These are phyloP conservation scores for Micromesistius poutassou DNA, from an alignment of 2,797 vertebrate species.

Conservation along the genomic window DNA sequence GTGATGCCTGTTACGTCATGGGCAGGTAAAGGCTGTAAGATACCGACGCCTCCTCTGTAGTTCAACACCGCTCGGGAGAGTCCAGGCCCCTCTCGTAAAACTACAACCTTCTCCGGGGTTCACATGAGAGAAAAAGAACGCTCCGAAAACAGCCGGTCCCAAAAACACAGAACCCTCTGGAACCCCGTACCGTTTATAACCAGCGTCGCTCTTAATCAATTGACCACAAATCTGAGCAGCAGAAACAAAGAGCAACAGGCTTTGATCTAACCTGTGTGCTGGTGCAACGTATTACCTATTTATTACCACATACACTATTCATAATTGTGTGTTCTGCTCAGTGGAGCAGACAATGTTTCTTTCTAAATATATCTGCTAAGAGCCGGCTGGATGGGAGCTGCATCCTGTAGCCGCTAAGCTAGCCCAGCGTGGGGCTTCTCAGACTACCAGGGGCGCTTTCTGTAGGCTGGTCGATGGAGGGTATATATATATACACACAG, in stretches of 20 bases:
- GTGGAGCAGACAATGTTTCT: slow-evolving; percentile 28
- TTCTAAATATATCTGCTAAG: slow-evolving; percentile 33
- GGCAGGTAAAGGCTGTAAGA: too few relatives aligned
- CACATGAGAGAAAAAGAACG: too few relatives aligned
- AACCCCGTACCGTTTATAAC: background rate
- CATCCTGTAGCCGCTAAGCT: background rate
- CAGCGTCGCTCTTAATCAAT: background rate
- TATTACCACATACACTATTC: slow-evolving; percentile 4
- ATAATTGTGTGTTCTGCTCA: slow-evolving; percentile 23
- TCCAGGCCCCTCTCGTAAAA: too few relatives aligned
- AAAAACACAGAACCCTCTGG: background rate
- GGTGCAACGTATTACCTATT: slow-evolving; percentile 15
- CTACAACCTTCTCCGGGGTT: too few relatives aligned
- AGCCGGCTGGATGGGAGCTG: background rate
- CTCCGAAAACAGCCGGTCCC: too few relatives aligned
- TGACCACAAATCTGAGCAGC: too few relatives aligned
- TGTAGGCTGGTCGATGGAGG: background rate
- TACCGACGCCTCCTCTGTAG: too few relatives aligned
- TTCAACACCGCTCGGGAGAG: background rate
- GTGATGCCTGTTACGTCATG: too few relatives aligned
- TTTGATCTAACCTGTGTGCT: background rate
- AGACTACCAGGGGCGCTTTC: background rate
- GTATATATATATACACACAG: too few relatives aligned
- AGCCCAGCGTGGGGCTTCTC: background rate
- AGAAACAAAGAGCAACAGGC: background rate